A percentile compares a stretch with the other conserved stretches of the same genome.
Evolutionary conservation across 2,113 vertebrate species (phyloP).

Genomic region (Castor canadensis): DNA sequence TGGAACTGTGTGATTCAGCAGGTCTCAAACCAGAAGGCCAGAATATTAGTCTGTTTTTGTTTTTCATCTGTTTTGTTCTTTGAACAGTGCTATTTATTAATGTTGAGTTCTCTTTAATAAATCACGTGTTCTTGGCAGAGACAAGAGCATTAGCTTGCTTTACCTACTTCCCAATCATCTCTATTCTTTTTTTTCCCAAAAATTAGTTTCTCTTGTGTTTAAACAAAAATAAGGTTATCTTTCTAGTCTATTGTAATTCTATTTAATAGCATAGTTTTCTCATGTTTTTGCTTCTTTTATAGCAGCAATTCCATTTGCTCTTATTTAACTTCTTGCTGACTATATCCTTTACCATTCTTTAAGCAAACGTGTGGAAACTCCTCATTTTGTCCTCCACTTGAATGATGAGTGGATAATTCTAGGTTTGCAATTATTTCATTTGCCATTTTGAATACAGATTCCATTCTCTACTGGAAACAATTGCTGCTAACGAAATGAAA

Average conservation of each 20-base stretch:
- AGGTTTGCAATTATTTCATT: not conserved
- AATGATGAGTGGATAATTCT: not conserved
- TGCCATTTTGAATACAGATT: not conserved
- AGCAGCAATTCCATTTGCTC: not conserved
- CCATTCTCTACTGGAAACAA: not conserved
- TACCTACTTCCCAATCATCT: not conserved
- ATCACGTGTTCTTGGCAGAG: conserved; percentile 52
- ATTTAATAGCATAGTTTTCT: not conserved
- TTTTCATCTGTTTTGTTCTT: conserved; percentile 20
- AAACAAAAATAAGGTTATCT: not conserved
- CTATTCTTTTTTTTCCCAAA: not conserved
- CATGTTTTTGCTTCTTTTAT: not conserved
- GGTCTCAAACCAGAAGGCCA: not conserved
- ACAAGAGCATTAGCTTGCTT: not conserved
- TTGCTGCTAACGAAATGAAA: not conserved
- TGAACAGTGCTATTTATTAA: conserved; percentile 37
- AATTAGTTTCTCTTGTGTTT: not conserved
- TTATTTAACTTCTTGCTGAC: not conserved
- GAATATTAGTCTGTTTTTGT: not conserved
- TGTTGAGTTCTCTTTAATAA: conserved; percentile 59
- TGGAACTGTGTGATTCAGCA: not conserved
- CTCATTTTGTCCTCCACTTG: not conserved
- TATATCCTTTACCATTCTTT: not conserved
- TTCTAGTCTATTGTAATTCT: fast-evolving
- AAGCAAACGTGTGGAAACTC: not conserved